Conservation (phyloP, 1,140 invertebrate species). For the Drosophila seguyi region DNA sequence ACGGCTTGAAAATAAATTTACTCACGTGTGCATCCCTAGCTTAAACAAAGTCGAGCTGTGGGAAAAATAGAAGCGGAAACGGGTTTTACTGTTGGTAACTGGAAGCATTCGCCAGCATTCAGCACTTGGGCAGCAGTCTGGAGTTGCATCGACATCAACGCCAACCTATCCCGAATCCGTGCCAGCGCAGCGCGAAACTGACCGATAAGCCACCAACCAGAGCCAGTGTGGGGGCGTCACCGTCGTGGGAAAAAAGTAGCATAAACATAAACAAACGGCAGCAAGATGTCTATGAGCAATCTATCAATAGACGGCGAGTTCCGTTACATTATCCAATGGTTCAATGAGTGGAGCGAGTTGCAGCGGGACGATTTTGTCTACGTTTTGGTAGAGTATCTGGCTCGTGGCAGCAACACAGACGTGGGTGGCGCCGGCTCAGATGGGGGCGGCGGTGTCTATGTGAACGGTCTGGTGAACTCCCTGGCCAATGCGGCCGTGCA, state of each 20-base stretch:
- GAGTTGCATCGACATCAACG: slow-evolving; percentile 32
- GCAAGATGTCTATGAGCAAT: slow-evolving; percentile 78
- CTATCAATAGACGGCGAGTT: slow-evolving; percentile 89
- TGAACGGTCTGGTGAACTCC: slow-evolving; percentile 91
- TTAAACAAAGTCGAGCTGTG: slow-evolving; percentile 50
- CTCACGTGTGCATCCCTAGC: slow-evolving; percentile 13
- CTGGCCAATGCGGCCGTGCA: slow-evolving; percentile 89
- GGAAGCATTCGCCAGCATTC: slow-evolving; percentile 23
- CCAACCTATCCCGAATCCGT: slow-evolving; percentile 5
- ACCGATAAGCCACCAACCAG: slow-evolving; percentile 7
- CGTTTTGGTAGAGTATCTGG: slow-evolving; percentile 90
- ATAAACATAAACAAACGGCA: slow-evolving; percentile 33
- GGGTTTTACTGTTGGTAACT: slow-evolving; percentile 68
- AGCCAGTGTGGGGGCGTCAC: slow-evolving; percentile 33
- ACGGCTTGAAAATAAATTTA: slow-evolving; percentile 1
- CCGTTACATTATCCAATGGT: slow-evolving; percentile 93
- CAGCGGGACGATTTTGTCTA: slow-evolving; percentile 93
- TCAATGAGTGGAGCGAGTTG: slow-evolving; percentile 94
- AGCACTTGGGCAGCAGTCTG: slow-evolving; percentile 31
- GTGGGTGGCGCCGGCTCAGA: slow-evolving; percentile 22
- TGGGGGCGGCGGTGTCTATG: slow-evolving; percentile 85
- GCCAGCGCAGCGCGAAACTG: slow-evolving; percentile 17
- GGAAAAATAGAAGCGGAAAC: slow-evolving; percentile 60
- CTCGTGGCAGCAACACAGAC: slow-evolving; percentile 85
- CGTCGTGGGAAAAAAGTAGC: slow-evolving; percentile 37